Base-by-base conservation (phyloP, 2,113 vertebrate species). In the Epinephelus lanceolatus region DNA sequence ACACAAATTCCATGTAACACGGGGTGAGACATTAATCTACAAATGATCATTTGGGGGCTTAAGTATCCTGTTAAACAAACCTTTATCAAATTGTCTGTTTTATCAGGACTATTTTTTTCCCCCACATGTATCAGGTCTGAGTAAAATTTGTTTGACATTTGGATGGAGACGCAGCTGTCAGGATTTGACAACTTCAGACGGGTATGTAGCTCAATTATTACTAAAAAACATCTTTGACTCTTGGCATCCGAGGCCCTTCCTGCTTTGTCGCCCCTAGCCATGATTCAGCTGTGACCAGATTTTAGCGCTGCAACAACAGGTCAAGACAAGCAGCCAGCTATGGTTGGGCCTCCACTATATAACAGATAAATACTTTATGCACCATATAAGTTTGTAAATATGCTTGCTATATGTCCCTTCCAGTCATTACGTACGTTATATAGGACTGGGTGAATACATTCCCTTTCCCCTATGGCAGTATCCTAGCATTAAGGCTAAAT, bases 401-500 rank as follows among this genome's bases (percentile, higher is more conserved):
- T 53, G 73, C 57, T 83, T 78, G 52, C 47, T 91, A 86, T 60
- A 90, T 61, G 51, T 73, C 45, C 45, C 18, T 18, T 78, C 70
- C 69, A 75, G 63, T 83, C 71, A 73, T 76, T 63, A 63, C 51
- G 65, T 61, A 69, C 75, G 67, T 52, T 83, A 86, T 85, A 79
- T 63, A 79, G 80, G 72, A 87, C 81, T 60, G 80, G 67, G 55
- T 73, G 47, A 57, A 66, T 62, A 83, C 67, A 84, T 68, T 76
- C 47, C 71, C 79, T 77, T 78, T 74, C 81, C 61, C 30, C 45
- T 59, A 70, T 86, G 94, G 94, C 93, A 95, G 95, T 93, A 87
- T 92, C 79, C 56, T 88, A 95, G 94, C 92, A 61, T 90, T 94
- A 94, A 93, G 91, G 93, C 92, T 84, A 83, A 90, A 91, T 71